These are phyloP conservation scores for Oncorhynchus mykiss DNA, from an alignment of 2,113 vertebrate genomes.

Conservation along the genomic window DNA sequence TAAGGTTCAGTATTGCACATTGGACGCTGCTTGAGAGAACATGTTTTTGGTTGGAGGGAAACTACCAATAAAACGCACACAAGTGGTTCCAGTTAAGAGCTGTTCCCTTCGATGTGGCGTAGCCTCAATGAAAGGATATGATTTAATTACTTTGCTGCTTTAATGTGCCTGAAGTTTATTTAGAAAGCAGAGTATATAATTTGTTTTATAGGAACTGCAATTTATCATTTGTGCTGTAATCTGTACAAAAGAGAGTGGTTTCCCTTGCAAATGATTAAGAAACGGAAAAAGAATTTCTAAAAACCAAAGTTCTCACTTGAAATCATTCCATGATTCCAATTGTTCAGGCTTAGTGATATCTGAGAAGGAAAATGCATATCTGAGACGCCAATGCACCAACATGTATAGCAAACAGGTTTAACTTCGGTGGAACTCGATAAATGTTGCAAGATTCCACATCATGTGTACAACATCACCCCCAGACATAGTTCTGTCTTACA, in stretches of 20 bases:
- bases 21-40: conserved; percentile 58
- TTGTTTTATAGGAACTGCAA: conserved; percentile 64
- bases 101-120: conserved; percentile 72
- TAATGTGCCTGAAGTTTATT: conserved; percentile 75
- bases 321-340: conserved; percentile 5
- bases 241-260: conserved; percentile 41
- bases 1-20: conserved; percentile 46
- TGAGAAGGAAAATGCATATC: background rate
- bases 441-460: too few relatives aligned
- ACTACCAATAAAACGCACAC: conserved; percentile 75
- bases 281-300: conserved; percentile 30
- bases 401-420: too few relatives aligned
- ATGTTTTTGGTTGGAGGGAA: conserved; percentile 68
- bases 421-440: too few relatives aligned
- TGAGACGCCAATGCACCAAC: too few relatives aligned
- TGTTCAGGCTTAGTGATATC: too few relatives aligned
- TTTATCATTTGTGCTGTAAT: conserved; percentile 59
- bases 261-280: conserved; percentile 40
- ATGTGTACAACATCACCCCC: too few relatives aligned
- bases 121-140: conserved; percentile 77
- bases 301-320: conserved; percentile 7
- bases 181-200: conserved; percentile 72
- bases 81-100: conserved; percentile 75
- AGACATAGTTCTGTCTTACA: too few relatives aligned
- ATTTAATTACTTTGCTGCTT: conserved; percentile 78